phyloP scores from a whole-genome alignment of 2,888 invertebrate genomes.

The Heteromyza rotundicornis region DNA sequence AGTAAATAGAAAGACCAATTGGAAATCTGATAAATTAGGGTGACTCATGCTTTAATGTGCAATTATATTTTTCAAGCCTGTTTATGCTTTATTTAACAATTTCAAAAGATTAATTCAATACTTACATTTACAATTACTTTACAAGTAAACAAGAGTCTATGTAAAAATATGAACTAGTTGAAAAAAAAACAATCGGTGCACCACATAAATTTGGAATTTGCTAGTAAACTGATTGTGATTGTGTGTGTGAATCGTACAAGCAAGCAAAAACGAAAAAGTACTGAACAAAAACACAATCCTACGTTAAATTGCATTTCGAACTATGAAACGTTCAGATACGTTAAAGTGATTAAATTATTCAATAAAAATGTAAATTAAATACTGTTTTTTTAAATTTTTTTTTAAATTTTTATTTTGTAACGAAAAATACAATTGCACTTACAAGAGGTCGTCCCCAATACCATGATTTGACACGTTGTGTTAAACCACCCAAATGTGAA shows the following conservation, averaged over 20 bases:
- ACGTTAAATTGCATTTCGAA: slow-evolving; percentile 26
- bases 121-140: slow-evolving; percentile 1
- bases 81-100: slow-evolving; percentile 28
- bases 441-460: slow-evolving; percentile 97
- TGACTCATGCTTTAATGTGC: slow-evolving; percentile 64
- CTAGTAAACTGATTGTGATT: neutral
- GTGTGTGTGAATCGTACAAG: slow-evolving; percentile 1
- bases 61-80: slow-evolving; percentile 63
- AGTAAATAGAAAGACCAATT: slow-evolving; percentile 5
- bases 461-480: slow-evolving; percentile 96
- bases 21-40: slow-evolving; percentile 46
- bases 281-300: slow-evolving; percentile 2
- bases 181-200: neutral
- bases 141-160: slow-evolving; percentile 2
- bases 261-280: neutral
- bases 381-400: slow-evolving; percentile 26
- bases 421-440: slow-evolving; percentile 71
- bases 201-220: neutral
- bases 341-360: neutral
- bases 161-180: neutral
- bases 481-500: slow-evolving; percentile 94
- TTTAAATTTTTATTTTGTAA: slow-evolving; percentile 36
- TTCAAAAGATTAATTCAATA: neutral
- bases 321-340: slow-evolving; percentile 9
- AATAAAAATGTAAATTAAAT: slow-evolving; percentile 6